A percentile compares a stretch with the other conserved stretches of the same genome.
These are phyloP conservation scores for Megaceryle maxima DNA, from an alignment of 2,113 vertebrate species.

Conservation along the genomic window DNA sequence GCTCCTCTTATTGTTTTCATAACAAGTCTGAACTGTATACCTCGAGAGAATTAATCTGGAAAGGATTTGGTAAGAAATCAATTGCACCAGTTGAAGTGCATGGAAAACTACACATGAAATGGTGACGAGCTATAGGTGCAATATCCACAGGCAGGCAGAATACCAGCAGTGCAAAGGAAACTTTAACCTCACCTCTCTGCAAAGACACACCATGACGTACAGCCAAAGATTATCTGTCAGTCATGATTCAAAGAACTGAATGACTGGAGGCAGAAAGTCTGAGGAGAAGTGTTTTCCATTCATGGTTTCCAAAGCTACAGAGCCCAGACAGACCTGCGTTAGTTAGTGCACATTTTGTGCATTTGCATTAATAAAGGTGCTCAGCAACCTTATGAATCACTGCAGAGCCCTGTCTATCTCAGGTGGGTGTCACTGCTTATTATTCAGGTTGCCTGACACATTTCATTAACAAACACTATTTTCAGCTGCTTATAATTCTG, in stretches of 20 bases:
- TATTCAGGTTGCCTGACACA: not conserved
- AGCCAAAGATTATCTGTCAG: not conserved
- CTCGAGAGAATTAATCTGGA: not conserved
- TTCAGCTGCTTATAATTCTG: constrained; percentile 11
- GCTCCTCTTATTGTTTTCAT: not conserved
- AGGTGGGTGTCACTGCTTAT: not conserved
- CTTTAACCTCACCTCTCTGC: not conserved
- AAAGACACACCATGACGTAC: accelerated
- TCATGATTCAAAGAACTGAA: not conserved
- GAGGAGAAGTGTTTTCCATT: not conserved
- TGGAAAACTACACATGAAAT: not conserved
- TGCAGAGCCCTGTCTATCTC: not conserved
- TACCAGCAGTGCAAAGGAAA: not conserved
- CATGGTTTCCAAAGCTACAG: not conserved
- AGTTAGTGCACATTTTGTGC: not conserved
- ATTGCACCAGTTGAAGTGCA: not conserved
- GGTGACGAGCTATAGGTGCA: not conserved
- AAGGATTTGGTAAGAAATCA: not conserved
- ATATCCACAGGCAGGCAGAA: not conserved
- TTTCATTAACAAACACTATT: not conserved
- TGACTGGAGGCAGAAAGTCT: not conserved
- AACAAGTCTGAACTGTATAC: not conserved
- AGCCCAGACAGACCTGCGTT: not conserved
- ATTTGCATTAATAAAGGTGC: not conserved
- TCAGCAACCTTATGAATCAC: not conserved